phyloP scores from a whole-genome alignment of 1,140 invertebrate species.

The Scylla paramamosain region DNA sequence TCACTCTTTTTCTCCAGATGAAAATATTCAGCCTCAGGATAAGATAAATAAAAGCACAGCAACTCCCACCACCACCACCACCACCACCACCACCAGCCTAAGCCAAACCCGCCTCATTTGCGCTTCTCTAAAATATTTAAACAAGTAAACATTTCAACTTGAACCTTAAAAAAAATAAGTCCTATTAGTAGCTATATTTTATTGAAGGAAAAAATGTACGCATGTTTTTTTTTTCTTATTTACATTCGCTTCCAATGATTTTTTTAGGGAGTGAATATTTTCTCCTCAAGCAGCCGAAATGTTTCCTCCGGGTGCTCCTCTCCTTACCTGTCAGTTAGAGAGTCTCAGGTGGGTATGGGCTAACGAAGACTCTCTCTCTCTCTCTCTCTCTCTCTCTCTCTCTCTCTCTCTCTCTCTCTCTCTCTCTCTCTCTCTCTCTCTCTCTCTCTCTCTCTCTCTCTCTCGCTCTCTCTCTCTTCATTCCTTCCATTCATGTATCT shows the following conservation, averaged over 20 bases:
- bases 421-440: constrained; percentile 13
- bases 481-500: not conserved
- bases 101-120: not conserved
- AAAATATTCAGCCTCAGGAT: too few relatives aligned
- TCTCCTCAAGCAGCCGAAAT: not conserved
- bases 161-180: too few relatives aligned
- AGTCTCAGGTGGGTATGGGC: not conserved
- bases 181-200: too few relatives aligned
- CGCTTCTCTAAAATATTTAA: too few relatives aligned
- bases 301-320: not conserved
- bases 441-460: constrained; percentile 43
- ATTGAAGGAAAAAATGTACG: too few relatives aligned
- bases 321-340: not conserved
- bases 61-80: not conserved
- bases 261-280: not conserved
- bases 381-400: constrained; percentile 45
- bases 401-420: constrained; percentile 36
- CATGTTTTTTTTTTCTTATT: not conserved
- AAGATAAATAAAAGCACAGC: too few relatives aligned
- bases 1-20: too few relatives aligned
- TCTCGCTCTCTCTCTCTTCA: not conserved
- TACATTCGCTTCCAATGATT: not conserved
- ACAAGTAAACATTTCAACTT: too few relatives aligned
- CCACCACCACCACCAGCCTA: too few relatives aligned
- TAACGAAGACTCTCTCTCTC: constrained; percentile 39